These are phyloP conservation scores for Bombycilla garrulus DNA, from an alignment of 2,113 vertebrate species.

Conservation along the genomic window DNA sequence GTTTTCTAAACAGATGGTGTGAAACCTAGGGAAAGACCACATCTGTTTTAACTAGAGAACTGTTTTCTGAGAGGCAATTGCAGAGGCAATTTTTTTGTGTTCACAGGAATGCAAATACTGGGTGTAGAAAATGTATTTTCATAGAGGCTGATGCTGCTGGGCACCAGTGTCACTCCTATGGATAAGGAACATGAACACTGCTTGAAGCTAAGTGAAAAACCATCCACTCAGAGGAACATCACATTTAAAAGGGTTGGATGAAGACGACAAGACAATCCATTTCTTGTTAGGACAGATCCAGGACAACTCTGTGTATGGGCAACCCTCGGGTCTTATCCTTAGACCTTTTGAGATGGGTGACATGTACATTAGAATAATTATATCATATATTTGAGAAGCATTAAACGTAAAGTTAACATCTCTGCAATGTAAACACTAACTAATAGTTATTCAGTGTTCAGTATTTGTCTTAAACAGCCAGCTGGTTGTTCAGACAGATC, in stretches of 20 bases:
- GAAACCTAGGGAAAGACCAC: neutral
- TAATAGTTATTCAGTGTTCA: neutral
- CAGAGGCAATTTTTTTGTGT: neutral
- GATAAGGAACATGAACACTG: neutral
- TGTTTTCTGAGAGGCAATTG: neutral
- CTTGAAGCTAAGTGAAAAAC: neutral
- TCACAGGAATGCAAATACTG: neutral
- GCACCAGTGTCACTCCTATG: neutral
- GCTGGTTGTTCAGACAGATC: neutral
- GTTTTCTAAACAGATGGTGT: neutral
- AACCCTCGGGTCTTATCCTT: neutral
- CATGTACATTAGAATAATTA: neutral
- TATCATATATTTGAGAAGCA: neutral
- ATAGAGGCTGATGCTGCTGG: neutral
- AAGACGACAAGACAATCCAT: neutral
- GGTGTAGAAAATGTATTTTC: neutral
- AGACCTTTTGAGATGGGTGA: neutral
- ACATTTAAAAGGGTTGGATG: neutral
- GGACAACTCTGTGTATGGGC: neutral
- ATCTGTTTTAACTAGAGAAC: neutral
- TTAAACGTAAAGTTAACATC: neutral
- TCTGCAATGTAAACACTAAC: neutral
- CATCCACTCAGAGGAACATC: neutral
- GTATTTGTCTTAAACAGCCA: neutral
- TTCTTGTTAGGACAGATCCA: neutral